phyloP scores from a whole-genome alignment of 2,113 vertebrate species.

The Tympanuchus pallidicinctus region DNA sequence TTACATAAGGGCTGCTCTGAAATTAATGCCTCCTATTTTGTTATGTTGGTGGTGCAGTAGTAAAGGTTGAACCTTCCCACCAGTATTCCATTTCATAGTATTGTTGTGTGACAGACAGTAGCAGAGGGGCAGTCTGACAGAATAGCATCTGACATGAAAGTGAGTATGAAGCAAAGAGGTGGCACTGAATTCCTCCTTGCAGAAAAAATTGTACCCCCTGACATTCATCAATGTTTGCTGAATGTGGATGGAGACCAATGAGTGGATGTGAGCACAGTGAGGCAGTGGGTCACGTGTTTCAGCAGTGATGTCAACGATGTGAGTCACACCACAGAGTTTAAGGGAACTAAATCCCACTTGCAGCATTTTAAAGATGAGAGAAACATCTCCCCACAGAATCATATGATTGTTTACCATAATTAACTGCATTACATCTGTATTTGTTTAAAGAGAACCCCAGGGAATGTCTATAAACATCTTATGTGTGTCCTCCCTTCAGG shows the following conservation, averaged over 20 bases:
- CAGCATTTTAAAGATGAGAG: background rate
- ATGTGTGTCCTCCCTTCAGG: background rate
- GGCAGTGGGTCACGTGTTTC: no score
- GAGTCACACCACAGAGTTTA: background rate
- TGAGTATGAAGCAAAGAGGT: no score
- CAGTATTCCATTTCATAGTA: background rate
- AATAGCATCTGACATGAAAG: no score
- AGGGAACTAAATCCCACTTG: background rate
- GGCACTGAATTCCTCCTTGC: no score
- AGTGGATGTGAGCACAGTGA: no score
- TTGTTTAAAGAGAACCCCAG: background rate
- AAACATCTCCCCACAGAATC: background rate
- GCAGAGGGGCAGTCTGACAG: no score
- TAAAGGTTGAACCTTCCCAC: background rate
- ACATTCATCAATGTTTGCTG: no score
- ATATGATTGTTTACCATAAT: background rate
- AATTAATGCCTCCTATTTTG: background rate
- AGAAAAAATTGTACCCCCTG: no score
- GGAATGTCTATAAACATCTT: background rate
- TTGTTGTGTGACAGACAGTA: background rate
- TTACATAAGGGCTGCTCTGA: background rate
- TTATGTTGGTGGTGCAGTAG: background rate
- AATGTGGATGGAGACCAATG: no score
- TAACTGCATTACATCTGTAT: background rate
- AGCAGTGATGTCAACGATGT: no score